These are phyloP conservation scores for Zosterops lateralis DNA, from an alignment of 2,113 vertebrate species.

Conservation along the genomic window DNA sequence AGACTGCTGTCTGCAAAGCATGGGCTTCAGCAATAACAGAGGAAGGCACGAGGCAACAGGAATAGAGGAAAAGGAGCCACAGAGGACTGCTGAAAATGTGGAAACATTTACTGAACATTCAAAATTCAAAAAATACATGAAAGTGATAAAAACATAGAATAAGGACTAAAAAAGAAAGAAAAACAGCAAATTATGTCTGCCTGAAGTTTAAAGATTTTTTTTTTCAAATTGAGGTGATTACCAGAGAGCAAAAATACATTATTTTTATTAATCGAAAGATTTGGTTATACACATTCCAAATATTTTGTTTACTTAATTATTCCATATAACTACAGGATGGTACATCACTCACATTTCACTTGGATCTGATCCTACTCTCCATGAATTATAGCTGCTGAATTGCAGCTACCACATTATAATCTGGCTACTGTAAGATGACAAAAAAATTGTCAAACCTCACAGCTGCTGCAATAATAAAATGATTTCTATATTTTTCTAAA, in stretches of 20 bases:
- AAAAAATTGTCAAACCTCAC: not conserved
- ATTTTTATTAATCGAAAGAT: not conserved
- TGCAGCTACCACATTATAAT: not conserved
- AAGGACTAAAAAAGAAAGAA: not conserved
- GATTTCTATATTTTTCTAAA: not conserved
- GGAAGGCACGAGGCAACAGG: not conserved
- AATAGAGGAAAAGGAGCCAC: not conserved
- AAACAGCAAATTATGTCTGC: not conserved
- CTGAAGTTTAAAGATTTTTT: not conserved
- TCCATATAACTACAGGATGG: not conserved
- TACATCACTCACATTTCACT: not conserved
- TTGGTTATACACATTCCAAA: not conserved
- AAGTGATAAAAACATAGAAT: not conserved
- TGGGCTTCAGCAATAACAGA: not conserved
- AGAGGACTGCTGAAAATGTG: not conserved
- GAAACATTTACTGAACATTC: not conserved
- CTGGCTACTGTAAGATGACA: not conserved
- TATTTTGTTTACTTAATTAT: not conserved
- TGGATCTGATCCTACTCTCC: not conserved
- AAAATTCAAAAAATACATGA: not conserved
- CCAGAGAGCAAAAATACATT: not conserved
- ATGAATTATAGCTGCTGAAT: not conserved
- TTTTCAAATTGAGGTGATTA: not conserved
- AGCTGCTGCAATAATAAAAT: not conserved
- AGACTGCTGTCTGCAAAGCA: not conserved